Conservation (phyloP, 2,113 vertebrate genomes). For the Sorex fumeus region DNA sequence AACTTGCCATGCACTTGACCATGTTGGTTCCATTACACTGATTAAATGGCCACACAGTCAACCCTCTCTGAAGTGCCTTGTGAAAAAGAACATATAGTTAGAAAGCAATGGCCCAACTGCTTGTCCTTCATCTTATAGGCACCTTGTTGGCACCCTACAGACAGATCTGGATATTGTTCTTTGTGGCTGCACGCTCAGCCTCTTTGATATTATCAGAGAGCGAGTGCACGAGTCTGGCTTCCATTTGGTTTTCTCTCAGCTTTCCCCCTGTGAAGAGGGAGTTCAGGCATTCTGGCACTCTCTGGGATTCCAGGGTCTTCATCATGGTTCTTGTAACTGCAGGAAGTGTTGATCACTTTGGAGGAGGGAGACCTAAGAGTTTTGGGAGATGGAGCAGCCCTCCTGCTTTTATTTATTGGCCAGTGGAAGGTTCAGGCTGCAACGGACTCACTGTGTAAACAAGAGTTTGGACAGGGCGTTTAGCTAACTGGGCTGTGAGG, state of each 20-base stretch:
- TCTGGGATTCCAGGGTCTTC: not conserved
- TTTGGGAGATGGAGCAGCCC: not conserved
- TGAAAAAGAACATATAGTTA: conserved; percentile 23
- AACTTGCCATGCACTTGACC: conserved; percentile 32
- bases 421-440: conserved; percentile 1
- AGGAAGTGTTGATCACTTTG: not conserved
- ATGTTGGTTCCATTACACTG: conserved; percentile 62
- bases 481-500: not conserved
- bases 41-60: conserved; percentile 44
- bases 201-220: conserved; percentile 28
- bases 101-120: not conserved
- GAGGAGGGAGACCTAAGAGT: not conserved
- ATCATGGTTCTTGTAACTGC: not conserved
- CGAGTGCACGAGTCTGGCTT: not conserved
- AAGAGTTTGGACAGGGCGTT: not conserved
- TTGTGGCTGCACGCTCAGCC: not conserved
- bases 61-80: conserved; percentile 39
- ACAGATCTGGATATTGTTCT: not conserved
- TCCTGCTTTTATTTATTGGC: not conserved
- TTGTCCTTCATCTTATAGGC: conserved; percentile 69
- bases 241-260: conserved; percentile 40
- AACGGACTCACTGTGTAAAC: not conserved
- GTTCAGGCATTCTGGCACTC: not conserved
- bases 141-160: conserved; percentile 45
- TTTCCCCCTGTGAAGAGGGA: not conserved